Base-by-base conservation (phyloP, 2,888 invertebrate genomes). In the Micoletzkya japonica region DNA sequence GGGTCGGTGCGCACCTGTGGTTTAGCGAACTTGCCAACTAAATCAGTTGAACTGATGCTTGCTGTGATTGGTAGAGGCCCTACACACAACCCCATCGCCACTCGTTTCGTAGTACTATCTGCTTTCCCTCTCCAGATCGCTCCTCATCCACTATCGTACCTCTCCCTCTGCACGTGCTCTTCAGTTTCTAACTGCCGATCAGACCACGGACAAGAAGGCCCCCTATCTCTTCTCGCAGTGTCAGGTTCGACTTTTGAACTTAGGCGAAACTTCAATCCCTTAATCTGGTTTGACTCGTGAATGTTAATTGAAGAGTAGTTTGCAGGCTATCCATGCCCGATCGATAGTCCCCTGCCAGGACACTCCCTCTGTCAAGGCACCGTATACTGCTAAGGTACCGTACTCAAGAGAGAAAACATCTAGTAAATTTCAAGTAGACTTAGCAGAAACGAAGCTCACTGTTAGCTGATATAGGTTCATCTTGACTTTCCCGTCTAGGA, bases 341-440 rank as follows among this genome's bases (percentile, higher is more conserved):
- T 92, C 94, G 1, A 90, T 95, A 77, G 79, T 94, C 2, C 95
- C 95, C 0, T 94, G 94, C 83, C 94, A 95, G 88, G 95, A 95
- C 87, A 91, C 93, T 0, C 94, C 95, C 0, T 90, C 91, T 0
- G 92, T 94, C 0, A 95, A 95, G 87, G 90, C 91, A 77, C 91
- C 92, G 0, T 95, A 93, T 85, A 89, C 90, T 66, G 92, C 92
- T 4, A 89, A 86, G 77, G 87, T 87, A 17, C 20, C 63, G n/a
- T 34, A 14, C 36, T 2, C 44, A n/a, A n/a, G n/a, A n/a, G n/a
- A n/a, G n/a, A n/a, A n/a, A n/a, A n/a, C n/a, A n/a, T n/a, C n/a
- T n/a, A n/a, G n/a, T n/a, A n/a, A n/a, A n/a, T n/a, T n/a, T n/a
- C n/a, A n/a, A n/a, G n/a, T n/a, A n/a, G n/a, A n/a, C n/a, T n/a